A percentile compares a stretch with the other conserved stretches of the same genome.
Conservation (phyloP, 1,140 invertebrate genomes). For the Diachasma alloeum region DNA sequence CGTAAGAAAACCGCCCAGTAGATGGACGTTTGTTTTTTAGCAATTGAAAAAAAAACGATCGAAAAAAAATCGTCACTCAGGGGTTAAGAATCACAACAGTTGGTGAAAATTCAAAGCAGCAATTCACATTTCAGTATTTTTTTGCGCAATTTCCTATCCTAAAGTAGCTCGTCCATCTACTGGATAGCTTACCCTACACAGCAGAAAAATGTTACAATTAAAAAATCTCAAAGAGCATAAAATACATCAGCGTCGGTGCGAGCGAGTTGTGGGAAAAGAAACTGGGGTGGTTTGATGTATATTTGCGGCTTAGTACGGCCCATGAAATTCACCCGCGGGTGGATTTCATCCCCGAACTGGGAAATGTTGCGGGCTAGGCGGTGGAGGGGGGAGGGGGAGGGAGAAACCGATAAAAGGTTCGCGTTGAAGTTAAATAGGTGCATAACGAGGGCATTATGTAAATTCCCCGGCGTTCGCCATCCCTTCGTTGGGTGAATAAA, state of each 20-base stretch:
- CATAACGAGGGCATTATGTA: constrained; percentile 62
- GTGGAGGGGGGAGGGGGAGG: neutral
- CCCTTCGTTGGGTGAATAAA: neutral
- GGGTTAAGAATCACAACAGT: too few relatives aligned
- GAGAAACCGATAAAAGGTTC: constrained; percentile 22
- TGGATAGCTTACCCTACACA: too few relatives aligned
- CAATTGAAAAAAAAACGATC: too few relatives aligned
- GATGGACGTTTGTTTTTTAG: too few relatives aligned
- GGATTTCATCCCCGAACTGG: neutral
- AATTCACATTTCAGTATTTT: too few relatives aligned
- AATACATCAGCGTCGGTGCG: neutral
- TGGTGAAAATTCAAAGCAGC: too few relatives aligned
- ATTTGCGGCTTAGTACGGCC: neutral
- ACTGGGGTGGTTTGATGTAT: neutral
- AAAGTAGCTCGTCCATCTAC: too few relatives aligned
- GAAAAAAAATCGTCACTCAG: too few relatives aligned
- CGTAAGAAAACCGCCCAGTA: too few relatives aligned
- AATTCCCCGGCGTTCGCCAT: constrained; percentile 36
- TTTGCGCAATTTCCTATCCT: too few relatives aligned
- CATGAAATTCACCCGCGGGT: neutral
- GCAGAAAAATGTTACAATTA: neutral
- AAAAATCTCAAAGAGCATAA: neutral
- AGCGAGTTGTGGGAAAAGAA: neutral
- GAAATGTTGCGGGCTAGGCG: neutral
- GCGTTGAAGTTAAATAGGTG: constrained; percentile 53